phyloP scores from a whole-genome alignment of 2,113 vertebrate genomes.

The Andinoacara biseriatus region DNA sequence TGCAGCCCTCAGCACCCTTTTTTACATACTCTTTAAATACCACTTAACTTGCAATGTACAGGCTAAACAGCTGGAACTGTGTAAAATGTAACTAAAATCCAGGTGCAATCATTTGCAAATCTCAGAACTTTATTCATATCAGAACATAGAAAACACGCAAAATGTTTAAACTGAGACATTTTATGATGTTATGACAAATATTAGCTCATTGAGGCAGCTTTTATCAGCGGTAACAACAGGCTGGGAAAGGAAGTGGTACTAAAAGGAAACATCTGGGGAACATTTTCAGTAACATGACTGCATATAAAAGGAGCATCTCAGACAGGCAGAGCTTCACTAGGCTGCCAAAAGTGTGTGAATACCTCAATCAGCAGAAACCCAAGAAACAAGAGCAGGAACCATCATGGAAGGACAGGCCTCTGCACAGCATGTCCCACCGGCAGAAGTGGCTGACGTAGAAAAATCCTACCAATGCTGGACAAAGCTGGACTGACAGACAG shows the following conservation, averaged over 20 bases:
- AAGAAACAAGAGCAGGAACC: too few species aligned
- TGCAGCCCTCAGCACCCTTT: too few species aligned
- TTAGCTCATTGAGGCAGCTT: neutral
- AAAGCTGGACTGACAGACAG: too few species aligned
- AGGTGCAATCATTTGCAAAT: too few species aligned
- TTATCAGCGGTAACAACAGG: too few species aligned
- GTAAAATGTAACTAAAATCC: too few species aligned
- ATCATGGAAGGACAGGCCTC: too few species aligned
- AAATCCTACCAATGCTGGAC: too few species aligned
- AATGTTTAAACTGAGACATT: neutral
- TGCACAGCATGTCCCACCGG: too few species aligned
- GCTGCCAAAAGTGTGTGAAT: too few species aligned
- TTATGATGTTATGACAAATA: neutral
- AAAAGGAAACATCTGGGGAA: neutral
- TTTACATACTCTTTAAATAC: neutral
- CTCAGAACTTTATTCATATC: neutral
- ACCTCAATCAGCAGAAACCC: too few species aligned
- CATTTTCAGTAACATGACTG: neutral
- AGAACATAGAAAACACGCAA: neutral
- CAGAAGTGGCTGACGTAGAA: too few species aligned
- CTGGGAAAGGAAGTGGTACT: neutral
- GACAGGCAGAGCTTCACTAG: neutral
- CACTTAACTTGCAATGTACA: neutral
- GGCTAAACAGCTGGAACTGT: neutral
- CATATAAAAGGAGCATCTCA: neutral